These are phyloP conservation scores for Choloepus hoffmanni DNA, from an alignment of 2,113 vertebrate species.

Conservation along the genomic window DNA sequence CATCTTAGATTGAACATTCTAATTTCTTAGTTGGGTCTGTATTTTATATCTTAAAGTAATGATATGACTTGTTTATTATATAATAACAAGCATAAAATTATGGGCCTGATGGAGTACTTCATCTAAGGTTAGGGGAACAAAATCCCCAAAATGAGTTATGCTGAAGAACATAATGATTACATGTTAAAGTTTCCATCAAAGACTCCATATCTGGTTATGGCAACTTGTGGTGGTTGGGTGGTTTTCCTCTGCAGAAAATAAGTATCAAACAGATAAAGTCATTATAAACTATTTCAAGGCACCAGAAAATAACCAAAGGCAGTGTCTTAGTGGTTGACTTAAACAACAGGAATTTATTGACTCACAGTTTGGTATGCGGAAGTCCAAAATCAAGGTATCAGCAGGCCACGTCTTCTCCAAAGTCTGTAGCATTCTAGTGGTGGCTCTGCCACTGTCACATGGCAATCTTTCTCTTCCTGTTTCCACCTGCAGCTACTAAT, in stretches of 20 bases:
- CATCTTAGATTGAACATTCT: not conserved
- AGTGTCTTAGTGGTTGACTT: too few relatives aligned
- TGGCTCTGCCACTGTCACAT: too few relatives aligned
- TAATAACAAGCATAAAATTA: not conserved
- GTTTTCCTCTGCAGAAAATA: not conserved
- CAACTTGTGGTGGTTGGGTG: not conserved
- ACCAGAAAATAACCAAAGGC: not conserved
- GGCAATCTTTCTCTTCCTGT: too few relatives aligned
- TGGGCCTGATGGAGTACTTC: not conserved
- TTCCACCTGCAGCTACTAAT: too few relatives aligned
- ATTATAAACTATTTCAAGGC: not conserved
- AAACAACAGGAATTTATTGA: too few relatives aligned
- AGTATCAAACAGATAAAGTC: not conserved
- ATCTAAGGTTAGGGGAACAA: not conserved
- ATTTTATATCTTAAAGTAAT: slow-evolving; percentile 4
- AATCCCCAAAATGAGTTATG: not conserved
- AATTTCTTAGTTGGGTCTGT: not conserved
- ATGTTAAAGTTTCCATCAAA: not conserved
- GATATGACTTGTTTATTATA: not conserved
- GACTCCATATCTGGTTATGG: not conserved
- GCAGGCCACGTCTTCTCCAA: too few relatives aligned
- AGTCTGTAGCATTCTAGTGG: too few relatives aligned
- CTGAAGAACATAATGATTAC: not conserved
- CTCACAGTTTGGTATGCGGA: too few relatives aligned
- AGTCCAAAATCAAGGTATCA: too few relatives aligned